A percentile compares a stretch with the other conserved stretches of the same genome.
Conservation (phyloP, 2,797 vertebrate species). For the Nannoperca australis region DNA sequence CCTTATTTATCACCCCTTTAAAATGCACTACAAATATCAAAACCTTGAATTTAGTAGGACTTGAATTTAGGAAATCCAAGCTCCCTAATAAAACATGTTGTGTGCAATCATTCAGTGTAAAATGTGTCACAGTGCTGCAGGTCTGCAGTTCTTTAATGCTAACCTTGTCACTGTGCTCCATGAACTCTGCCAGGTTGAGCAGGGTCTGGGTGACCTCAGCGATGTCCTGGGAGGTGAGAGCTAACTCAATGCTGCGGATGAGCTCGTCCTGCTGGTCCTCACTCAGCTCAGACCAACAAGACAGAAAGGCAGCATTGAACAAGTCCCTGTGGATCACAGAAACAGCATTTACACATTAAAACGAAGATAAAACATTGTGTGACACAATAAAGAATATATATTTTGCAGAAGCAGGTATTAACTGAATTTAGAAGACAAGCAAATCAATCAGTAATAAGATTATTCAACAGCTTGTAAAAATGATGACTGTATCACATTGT, state of each 20-base stretch:
- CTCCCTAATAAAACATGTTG: not conserved
- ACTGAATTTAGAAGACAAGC: not conserved
- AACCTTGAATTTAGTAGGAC: not conserved
- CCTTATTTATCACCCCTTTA: not conserved
- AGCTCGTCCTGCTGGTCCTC: conserved; percentile 99
- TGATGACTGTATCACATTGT: not conserved
- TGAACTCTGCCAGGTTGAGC: conserved; percentile 98
- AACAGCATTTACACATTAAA: conserved; percentile 1
- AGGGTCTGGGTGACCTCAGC: conserved; percentile 98
- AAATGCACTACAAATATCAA: conserved; percentile 2
- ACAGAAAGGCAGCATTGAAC: conserved; percentile 98
- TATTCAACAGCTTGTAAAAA: not conserved
- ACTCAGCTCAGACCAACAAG: conserved; percentile 98
- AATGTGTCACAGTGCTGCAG: not conserved
- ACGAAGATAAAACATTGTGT: not conserved
- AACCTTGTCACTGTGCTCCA: conserved; percentile 99
- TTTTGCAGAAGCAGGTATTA: not conserved
- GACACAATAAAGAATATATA: not conserved
- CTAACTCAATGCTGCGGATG: conserved; percentile 97
- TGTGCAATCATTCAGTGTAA: not conserved
- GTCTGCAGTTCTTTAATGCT: conserved; percentile 13
- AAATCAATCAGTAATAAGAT: not conserved
- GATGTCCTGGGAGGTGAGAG: conserved; percentile 97
- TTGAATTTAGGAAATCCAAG: not conserved
- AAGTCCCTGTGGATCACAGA: conserved; percentile 88